Evolutionary conservation across 2,888 invertebrate species (phyloP).

Genomic region (Troglohyphantes excavatus): DNA sequence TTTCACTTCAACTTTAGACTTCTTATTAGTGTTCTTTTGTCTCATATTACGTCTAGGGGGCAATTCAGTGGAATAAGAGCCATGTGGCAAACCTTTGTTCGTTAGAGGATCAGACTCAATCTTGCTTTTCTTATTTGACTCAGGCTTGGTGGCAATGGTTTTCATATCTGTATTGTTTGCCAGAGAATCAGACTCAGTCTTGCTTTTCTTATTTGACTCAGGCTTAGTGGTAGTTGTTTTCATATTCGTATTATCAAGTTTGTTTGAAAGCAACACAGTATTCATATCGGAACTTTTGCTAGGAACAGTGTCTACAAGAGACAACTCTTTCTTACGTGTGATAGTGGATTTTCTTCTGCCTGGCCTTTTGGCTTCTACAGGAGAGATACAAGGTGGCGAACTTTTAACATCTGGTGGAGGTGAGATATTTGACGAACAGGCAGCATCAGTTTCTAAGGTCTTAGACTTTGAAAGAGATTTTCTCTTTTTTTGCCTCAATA

Average conservation of each 20-base stretch:
- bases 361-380: background rate
- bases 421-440: background rate
- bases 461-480: conserved; percentile 79
- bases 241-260: background rate
- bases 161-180: conserved; percentile 13
- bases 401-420: background rate
- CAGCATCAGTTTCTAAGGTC: conserved; percentile 21
- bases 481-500: conserved; percentile 9
- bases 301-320: background rate
- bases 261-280: background rate
- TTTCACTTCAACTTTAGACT: background rate
- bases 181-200: background rate
- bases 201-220: conserved; percentile 34
- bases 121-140: conserved; percentile 40
- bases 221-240: background rate
- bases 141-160: background rate
- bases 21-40: conserved; percentile 7
- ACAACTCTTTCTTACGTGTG: conserved; percentile 1
- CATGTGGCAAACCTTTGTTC: conserved; percentile 16
- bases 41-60: background rate
- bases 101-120: background rate
- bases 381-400: background rate
- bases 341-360: conserved; percentile 11
- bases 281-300: conserved; percentile 1
- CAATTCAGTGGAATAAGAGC: background rate